Percentiles rank a stretch among this genome's conserved stretches.
These are phyloP conservation scores for Diachasmimorpha longicaudata DNA, from an alignment of 1,140 invertebrate species.

Conservation along the genomic window DNA sequence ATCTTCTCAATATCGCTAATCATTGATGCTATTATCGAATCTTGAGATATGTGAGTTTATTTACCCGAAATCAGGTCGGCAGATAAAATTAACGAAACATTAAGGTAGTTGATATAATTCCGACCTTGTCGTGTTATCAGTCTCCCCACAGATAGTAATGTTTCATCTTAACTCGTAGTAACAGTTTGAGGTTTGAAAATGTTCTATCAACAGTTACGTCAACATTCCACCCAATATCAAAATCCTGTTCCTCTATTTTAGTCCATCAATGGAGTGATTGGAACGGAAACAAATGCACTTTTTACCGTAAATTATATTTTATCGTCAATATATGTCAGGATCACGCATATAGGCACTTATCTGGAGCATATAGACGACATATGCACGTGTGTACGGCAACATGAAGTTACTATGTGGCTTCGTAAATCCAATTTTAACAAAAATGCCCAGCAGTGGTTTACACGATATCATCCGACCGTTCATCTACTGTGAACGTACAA, in stretches of 20 bases:
- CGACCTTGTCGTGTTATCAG: conserved; percentile 24
- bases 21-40: not conserved
- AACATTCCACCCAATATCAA: too few relatives aligned
- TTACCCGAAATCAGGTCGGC: not conserved
- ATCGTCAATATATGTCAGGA: not conserved
- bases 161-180: not conserved
- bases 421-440: conserved; percentile 50
- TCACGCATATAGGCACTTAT: not conserved
- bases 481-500: not conserved
- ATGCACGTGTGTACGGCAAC: conserved; percentile 38
- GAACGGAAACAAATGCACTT: not conserved
- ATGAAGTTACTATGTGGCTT: conserved; percentile 43
- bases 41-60: not conserved
- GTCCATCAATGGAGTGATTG: not conserved
- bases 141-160: conserved; percentile 5
- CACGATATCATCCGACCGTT: not conserved
- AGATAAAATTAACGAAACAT: not conserved
- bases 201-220: not conserved
- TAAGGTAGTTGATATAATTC: not conserved
- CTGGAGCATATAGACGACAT: conserved; percentile 24
- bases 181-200: not conserved
- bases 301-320: not conserved
- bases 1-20: not conserved
- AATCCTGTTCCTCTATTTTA: not conserved
- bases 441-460: not conserved